Evolutionary conservation across 2,888 invertebrate species (phyloP).

Genomic region (Scaeva pyrastri): DNA sequence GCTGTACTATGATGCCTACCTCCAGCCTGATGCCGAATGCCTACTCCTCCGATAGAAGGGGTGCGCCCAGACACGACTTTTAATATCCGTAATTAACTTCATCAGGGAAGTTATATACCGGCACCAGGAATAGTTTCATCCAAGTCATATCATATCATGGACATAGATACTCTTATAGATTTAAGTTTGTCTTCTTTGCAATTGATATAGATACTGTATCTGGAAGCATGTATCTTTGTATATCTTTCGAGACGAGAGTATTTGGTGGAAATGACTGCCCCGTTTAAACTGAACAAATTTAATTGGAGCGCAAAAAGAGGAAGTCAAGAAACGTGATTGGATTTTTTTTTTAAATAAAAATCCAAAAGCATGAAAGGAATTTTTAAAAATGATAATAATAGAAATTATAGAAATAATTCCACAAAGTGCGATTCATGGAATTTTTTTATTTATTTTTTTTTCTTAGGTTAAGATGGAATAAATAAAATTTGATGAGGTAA

Average conservation of each 20-base stretch:
- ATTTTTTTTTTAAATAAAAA: slow-evolving; percentile 16
- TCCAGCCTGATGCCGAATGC: not conserved
- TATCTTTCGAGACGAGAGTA: slow-evolving; percentile 21
- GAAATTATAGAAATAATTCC: not conserved
- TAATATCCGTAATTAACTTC: slow-evolving; percentile 73
- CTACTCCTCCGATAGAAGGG: slow-evolving; percentile 30
- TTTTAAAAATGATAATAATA: not conserved
- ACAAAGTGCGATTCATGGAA: not conserved
- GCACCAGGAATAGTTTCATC: slow-evolving; percentile 22
- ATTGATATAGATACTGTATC: slow-evolving; percentile 63
- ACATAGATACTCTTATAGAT: too few species aligned
- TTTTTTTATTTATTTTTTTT: not conserved
- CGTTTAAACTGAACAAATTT: slow-evolving; percentile 42
- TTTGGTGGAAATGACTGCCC: slow-evolving; percentile 52
- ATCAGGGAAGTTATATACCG: slow-evolving; percentile 50
- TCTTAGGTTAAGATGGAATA: not conserved
- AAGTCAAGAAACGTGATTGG: slow-evolving; percentile 66
- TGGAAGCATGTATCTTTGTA: slow-evolving; percentile 40
- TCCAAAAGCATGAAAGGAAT: slow-evolving; percentile 13
- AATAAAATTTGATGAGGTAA: not conserved
- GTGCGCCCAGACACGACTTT: slow-evolving; percentile 71
- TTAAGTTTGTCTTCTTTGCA: slow-evolving; percentile 5
- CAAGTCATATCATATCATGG: slow-evolving; percentile 67
- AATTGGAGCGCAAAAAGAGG: slow-evolving; percentile 70
- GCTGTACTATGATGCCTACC: not conserved